These are phyloP conservation scores for Thymelicus lineola DNA, from an alignment of 2,888 invertebrate genomes.

Conservation along the genomic window DNA sequence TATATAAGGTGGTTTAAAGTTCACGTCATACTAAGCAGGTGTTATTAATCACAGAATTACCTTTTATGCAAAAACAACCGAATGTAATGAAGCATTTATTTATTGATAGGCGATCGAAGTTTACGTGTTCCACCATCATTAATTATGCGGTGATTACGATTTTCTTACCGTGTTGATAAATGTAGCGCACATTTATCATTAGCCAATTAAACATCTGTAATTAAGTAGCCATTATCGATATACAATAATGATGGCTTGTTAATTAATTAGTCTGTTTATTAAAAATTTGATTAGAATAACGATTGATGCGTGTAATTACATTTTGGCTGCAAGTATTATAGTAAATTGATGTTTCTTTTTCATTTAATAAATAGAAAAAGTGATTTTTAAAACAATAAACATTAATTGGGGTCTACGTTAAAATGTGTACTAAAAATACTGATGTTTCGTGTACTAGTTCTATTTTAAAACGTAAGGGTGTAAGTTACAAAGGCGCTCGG, in stretches of 20 bases:
- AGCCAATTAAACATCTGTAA: constrained; percentile 21
- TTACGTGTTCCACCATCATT: constrained; percentile 25
- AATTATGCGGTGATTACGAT: constrained; percentile 26
- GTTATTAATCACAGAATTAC: background rate
- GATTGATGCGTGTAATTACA: too few species aligned
- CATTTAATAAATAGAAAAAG: too few species aligned
- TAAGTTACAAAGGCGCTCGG: too few species aligned
- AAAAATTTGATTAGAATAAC: too few species aligned
- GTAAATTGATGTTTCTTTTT: too few species aligned
- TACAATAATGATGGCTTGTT: background rate
- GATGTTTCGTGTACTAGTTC: too few species aligned
- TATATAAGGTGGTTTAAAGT: background rate
- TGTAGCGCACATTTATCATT: constrained; percentile 27
- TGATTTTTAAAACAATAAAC: too few species aligned
- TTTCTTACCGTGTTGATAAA: constrained; percentile 27
- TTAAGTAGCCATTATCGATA: constrained; percentile 5
- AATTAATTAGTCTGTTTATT: background rate
- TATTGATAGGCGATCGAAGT: constrained; percentile 28
- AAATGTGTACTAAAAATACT: too few species aligned
- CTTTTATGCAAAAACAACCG: constrained; percentile 1
- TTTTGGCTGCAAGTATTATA: too few species aligned
- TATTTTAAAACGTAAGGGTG: too few species aligned
- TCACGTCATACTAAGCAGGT: background rate
- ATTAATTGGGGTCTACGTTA: too few species aligned
- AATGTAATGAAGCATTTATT: background rate